Percentiles rank a stretch among this genome's conserved stretches.
These are phyloP conservation scores for Perca flavescens DNA, from an alignment of 2,113 vertebrate genomes.

Conservation along the genomic window DNA sequence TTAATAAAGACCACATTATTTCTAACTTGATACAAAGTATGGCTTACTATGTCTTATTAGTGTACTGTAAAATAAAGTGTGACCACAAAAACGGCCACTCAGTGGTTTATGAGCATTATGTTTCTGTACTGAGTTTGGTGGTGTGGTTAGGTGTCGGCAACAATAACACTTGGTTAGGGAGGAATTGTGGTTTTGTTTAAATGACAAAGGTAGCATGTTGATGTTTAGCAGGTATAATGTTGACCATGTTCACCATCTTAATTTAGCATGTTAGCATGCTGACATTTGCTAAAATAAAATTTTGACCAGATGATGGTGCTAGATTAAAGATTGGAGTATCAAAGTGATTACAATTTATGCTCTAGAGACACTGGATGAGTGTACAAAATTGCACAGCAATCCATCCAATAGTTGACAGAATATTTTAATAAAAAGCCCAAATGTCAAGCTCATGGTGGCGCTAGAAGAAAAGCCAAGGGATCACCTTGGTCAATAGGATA, in stretches of 20 bases:
- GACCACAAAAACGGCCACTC: too few species aligned
- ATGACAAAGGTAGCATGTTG: neutral
- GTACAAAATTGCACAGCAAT: neutral
- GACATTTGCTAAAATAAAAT: neutral
- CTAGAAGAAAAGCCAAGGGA: too few species aligned
- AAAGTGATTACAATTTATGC: neutral
- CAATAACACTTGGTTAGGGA: neutral
- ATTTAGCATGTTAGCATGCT: neutral
- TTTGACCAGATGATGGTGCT: neutral
- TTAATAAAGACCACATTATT: too few species aligned
- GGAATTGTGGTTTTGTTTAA: neutral
- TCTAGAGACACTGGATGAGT: neutral
- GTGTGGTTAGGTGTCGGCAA: neutral
- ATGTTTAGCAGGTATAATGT: neutral
- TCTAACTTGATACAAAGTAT: too few species aligned
- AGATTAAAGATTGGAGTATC: neutral
- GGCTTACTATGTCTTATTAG: too few species aligned
- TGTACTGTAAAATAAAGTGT: too few species aligned
- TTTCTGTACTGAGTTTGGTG: neutral
- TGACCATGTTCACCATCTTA: neutral
- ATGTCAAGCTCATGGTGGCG: too few species aligned
- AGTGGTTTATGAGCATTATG: too few species aligned
- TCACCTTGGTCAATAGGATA: neutral
- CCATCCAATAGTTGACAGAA: neutral
- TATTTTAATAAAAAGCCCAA: neutral